Evolutionary conservation across 2,113 vertebrate genomes (phyloP), one percentile per base, ranked within the genome.

Genomic region (Paracanthobrama guichenoti): DNA sequence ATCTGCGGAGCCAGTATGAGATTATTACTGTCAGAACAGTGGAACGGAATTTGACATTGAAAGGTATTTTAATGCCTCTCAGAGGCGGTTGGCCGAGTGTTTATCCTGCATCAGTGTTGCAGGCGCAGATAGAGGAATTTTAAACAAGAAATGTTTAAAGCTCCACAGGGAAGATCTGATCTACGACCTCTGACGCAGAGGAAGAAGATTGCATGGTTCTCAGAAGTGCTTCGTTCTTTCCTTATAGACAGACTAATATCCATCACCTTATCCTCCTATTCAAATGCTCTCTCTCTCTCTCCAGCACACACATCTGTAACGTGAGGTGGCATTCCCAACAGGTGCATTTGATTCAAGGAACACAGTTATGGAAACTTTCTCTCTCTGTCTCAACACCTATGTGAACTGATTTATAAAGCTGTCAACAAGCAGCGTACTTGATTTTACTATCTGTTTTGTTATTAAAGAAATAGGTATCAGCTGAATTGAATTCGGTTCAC

Each of bases 341-440:
- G 85, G 74, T 83, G 81, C 14, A 48, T 60, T 79, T 71, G 79
- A 50, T 73, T 48, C 44, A 14, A 79, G 74, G 84, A 87, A 83
- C 44, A 73, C 73, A 66, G 59, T 81, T 42, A 81, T 69, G 64
- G 62, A 81, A 81, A 81, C 46, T 31, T 81, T 53, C 79, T 46
- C 64, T 55, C 28, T 22, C 31, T 42, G 48, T 71, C 22, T 57
- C 10, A 8, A 6, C 31, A 60, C 3, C 22, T 24, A 16, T 22
- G 18, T 46, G 18, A 55, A 55, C 53, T 55, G 53, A 76, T 57
- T 39, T 28, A 76, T 4, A 28, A 76, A 22, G 50, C 74, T 76
- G 74, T 76, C 50, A 76, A 31, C 28, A 76, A 35, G 28, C 31
- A 35, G 48, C 73, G 6, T 55, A 50, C 48, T 11, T 55, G 2